These are phyloP conservation scores for Oscheius onirici DNA, from an alignment of 2,888 invertebrate genomes.

Conservation along the genomic window DNA sequence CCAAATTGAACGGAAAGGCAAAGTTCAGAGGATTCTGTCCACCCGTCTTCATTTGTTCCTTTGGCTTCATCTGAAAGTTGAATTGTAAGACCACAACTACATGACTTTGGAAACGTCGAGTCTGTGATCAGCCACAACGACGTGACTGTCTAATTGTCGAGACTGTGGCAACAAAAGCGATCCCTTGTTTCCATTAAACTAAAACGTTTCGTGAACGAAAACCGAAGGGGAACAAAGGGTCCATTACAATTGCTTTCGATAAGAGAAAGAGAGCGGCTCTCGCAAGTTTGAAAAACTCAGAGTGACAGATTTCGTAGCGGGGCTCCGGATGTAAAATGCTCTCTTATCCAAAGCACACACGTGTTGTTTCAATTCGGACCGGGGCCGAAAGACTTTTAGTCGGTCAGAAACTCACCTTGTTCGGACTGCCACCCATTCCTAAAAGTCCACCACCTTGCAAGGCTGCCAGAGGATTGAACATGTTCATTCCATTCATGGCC, in stretches of 20 bases:
- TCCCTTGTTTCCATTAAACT: too few relatives aligned
- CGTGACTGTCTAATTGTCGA: too few relatives aligned
- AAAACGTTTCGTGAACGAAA: too few relatives aligned
- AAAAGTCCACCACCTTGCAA: slow-evolving; percentile 4
- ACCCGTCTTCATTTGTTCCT: slow-evolving; percentile 2
- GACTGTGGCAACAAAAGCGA: too few relatives aligned
- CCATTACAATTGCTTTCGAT: background rate
- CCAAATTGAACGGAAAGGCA: slow-evolving; percentile 28
- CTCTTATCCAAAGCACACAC: background rate
- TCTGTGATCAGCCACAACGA: too few relatives aligned
- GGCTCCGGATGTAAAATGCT: background rate
- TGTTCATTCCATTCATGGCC: slow-evolving; percentile 1
- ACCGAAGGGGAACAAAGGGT: background rate
- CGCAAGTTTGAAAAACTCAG: background rate
- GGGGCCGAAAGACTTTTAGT: background rate
- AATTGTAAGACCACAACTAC: too few relatives aligned
- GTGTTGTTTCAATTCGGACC: slow-evolving; percentile 13
- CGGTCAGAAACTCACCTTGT: slow-evolving; percentile 15
- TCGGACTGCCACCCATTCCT: background rate
- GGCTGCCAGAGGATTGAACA: slow-evolving; percentile 21
- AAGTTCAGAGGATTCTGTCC: slow-evolving; percentile 4
- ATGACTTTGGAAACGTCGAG: too few relatives aligned
- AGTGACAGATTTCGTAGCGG: background rate
- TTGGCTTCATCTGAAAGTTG: slow-evolving; percentile 16
- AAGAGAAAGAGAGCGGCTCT: background rate